Evolutionary conservation across 1,140 invertebrate species (phyloP).

Genomic region (Heliconius hermathena): DNA sequence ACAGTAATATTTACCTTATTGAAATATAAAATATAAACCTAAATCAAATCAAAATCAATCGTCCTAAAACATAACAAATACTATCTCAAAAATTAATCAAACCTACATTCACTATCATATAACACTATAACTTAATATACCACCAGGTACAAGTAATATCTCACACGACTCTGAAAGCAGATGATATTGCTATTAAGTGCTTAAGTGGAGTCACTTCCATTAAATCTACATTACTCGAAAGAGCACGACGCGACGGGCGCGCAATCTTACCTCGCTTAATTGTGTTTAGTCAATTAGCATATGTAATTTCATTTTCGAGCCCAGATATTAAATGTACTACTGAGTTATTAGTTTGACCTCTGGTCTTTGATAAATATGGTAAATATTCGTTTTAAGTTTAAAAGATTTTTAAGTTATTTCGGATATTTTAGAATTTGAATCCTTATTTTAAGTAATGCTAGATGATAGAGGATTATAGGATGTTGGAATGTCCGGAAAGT

Average conservation of each 20-base stretch:
- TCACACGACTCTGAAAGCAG: not conserved
- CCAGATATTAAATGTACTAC: slow-evolving; percentile 56
- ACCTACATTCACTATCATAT: not conserved
- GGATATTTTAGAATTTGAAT: too few relatives aligned
- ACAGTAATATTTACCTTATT: too few relatives aligned
- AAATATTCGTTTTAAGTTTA: slow-evolving; percentile 7
- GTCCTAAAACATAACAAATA: not conserved
- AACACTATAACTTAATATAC: not conserved
- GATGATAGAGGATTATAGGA: too few relatives aligned
- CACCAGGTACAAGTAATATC: not conserved
- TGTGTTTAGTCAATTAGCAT: slow-evolving; percentile 79
- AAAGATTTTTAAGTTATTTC: not conserved
- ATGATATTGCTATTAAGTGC: slow-evolving; percentile 6
- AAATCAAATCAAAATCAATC: not conserved
- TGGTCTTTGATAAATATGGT: not conserved
- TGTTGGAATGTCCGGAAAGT: too few relatives aligned
- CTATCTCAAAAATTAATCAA: not conserved
- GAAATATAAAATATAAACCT: not conserved
- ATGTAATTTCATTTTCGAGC: slow-evolving; percentile 75
- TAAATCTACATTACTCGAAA: slow-evolving; percentile 23
- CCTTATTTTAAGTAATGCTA: not conserved
- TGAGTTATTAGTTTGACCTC: slow-evolving; percentile 34
- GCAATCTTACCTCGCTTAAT: slow-evolving; percentile 73
- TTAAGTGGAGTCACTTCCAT: slow-evolving; percentile 31
- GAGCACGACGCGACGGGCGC: slow-evolving; percentile 35